phyloP scores from a whole-genome alignment of 2,113 vertebrate species.

The Alligator sinensis region DNA sequence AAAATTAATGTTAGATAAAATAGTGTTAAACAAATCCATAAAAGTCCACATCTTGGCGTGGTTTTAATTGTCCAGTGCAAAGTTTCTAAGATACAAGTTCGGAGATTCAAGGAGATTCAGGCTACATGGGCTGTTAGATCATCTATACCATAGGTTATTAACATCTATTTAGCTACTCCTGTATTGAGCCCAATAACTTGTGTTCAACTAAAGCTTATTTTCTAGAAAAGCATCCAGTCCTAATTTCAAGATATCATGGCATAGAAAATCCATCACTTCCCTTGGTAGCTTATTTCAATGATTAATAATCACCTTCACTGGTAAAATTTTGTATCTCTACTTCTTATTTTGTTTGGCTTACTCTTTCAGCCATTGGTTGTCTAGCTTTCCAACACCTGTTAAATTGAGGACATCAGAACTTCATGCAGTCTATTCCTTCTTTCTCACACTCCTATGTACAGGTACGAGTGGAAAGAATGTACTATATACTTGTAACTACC shows the following conservation, averaged over 20 bases:
- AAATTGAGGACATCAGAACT: background rate
- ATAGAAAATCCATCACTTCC: background rate
- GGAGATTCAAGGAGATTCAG: background rate
- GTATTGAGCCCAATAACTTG: background rate
- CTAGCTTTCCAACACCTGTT: background rate
- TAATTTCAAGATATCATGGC: background rate
- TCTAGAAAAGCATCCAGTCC: background rate
- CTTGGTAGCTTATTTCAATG: background rate
- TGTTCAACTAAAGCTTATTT: background rate
- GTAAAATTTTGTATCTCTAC: background rate
- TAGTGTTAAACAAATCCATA: background rate
- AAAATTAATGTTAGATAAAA: background rate
- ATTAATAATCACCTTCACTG: accelerated
- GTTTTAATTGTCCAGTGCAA: background rate
- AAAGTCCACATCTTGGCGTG: background rate
- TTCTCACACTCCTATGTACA: background rate
- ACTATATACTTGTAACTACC: background rate
- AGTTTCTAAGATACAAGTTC: background rate
- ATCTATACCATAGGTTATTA: background rate
- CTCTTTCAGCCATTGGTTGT: background rate
- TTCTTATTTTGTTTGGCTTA: background rate
- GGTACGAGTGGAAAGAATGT: too few relatives aligned
- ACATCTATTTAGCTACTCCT: background rate
- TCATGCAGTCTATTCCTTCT: background rate
- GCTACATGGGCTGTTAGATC: background rate